Percentiles rank a stretch among this genome's conserved stretches.
phyloP scores from a whole-genome alignment of 2,888 invertebrate species.

The Drosophila nigricruria region DNA sequence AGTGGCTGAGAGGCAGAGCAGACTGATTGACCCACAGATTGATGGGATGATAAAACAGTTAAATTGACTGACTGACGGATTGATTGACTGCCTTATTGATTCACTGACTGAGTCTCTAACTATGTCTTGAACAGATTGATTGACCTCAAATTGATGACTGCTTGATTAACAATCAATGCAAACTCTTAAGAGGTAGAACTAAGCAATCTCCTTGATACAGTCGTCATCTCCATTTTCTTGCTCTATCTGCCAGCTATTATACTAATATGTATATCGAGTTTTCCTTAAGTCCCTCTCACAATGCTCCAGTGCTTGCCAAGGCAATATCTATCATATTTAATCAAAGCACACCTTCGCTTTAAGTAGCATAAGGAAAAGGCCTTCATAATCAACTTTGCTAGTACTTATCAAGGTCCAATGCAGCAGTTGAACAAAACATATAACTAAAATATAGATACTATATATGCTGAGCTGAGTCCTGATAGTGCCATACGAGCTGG shows the following conservation, averaged over 20 bases:
- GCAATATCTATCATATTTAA: background rate
- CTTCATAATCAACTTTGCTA: slow-evolving; percentile 29
- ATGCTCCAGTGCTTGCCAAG: background rate
- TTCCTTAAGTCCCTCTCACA: background rate
- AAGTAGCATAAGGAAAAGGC: slow-evolving; percentile 15
- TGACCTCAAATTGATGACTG: background rate
- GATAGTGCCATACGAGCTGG: slow-evolving; percentile 17
- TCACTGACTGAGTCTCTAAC: too few relatives aligned
- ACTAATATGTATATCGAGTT: too few relatives aligned
- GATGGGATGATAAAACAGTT: too few relatives aligned
- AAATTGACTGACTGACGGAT: background rate
- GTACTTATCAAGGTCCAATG: slow-evolving; percentile 37
- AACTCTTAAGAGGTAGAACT: background rate
- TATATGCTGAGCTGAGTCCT: slow-evolving; percentile 5
- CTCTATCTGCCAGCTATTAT: background rate
- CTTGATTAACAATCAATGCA: background rate
- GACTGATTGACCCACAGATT: background rate
- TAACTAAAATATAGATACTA: slow-evolving; percentile 29
- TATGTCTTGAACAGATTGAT: too few relatives aligned
- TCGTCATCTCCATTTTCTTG: background rate
- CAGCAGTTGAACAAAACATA: slow-evolving; percentile 19
- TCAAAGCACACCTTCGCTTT: slow-evolving; percentile 1
- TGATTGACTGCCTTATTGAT: background rate
- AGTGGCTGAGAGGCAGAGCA: background rate
- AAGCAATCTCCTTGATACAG: background rate